Conservation (phyloP, 2,113 vertebrate genomes). For the Corythaixoides concolor region DNA sequence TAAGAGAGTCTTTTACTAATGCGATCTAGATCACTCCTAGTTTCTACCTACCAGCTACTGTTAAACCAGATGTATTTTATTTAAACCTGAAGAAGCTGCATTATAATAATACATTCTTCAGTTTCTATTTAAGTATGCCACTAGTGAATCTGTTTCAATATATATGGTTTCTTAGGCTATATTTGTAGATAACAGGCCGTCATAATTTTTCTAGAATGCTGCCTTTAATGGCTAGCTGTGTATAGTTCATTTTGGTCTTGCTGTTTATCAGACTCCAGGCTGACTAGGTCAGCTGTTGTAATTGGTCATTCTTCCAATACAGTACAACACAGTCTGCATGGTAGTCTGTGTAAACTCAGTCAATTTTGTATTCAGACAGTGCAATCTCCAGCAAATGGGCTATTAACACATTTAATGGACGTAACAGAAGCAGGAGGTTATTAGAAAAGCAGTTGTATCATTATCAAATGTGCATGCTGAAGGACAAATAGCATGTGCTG, state of each 20-base stretch:
- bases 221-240: not conserved
- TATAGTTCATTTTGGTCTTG: not conserved
- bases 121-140: not conserved
- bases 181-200: not conserved
- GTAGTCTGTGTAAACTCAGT: not conserved
- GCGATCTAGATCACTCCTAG: not conserved
- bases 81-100: not conserved
- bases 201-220: not conserved
- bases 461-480: not conserved
- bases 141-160: not conserved
- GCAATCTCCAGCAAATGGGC: not conserved
- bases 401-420: conserved; percentile 17
- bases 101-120: not conserved
- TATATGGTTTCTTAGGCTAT: not conserved
- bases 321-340: not conserved
- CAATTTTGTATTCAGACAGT: not conserved
- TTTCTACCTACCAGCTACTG: not conserved
- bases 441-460: not conserved
- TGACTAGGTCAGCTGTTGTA: not conserved
- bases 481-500: not conserved
- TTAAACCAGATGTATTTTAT: not conserved
- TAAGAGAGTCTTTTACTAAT: not conserved
- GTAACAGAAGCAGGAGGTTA: not conserved
- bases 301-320: not conserved
- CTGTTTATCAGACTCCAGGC: not conserved